These are phyloP conservation scores for Pampus argenteus DNA, from an alignment of 2,797 vertebrate genomes.

Conservation along the genomic window DNA sequence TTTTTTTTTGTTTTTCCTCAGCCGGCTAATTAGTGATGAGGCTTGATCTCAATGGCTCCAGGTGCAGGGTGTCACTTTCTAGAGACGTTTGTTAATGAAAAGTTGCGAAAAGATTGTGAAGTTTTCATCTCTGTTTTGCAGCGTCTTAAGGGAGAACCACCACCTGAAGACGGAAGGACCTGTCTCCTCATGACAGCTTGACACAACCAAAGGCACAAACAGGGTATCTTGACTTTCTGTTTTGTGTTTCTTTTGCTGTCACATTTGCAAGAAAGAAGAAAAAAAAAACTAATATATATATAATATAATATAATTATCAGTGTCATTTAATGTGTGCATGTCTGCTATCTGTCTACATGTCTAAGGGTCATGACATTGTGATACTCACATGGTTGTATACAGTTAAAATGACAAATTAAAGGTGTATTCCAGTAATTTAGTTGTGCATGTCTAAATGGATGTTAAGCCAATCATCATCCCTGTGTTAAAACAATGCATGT, in stretches of 20 bases:
- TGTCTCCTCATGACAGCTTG: constrained; percentile 35
- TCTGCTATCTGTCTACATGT: constrained; percentile 12
- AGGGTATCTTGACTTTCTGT: constrained; percentile 46
- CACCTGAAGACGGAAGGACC: constrained; percentile 16
- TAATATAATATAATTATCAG: too few relatives aligned
- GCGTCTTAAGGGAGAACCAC: constrained; percentile 21
- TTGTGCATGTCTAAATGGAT: too few relatives aligned
- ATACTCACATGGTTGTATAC: too few relatives aligned
- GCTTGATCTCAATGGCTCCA: background rate
- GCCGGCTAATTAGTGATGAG: background rate
- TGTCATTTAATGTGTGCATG: background rate
- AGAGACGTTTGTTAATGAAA: background rate
- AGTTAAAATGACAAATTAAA: background rate
- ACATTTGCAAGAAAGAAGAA: background rate
- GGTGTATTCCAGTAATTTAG: background rate
- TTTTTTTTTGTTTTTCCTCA: background rate
- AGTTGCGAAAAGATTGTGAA: constrained; percentile 27
- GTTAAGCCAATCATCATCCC: too few relatives aligned
- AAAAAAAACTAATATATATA: too few relatives aligned
- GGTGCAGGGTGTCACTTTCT: background rate
- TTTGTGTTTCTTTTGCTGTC: background rate
- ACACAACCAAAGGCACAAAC: constrained; percentile 32
- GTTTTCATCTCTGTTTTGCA: constrained; percentile 48
- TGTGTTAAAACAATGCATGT: too few relatives aligned
- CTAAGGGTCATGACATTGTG: too few relatives aligned